Conservation (phyloP, 37 sponge, comb jelly and placozoan genomes). For the Beroe ovata region DNA sequence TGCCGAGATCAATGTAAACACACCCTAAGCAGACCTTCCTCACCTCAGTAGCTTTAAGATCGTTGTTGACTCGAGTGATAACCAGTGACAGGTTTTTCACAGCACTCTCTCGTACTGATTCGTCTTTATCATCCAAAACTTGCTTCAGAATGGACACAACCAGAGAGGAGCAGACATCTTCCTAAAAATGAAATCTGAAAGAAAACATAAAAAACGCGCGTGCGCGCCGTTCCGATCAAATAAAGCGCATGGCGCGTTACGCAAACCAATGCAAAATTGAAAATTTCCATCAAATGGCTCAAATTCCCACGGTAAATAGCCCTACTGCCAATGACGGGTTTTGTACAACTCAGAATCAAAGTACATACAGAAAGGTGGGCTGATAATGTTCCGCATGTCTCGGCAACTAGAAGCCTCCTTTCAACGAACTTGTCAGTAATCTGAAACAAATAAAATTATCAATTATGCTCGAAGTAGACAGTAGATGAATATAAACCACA, state of each 20-base stretch:
- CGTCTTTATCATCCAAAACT: constrained; percentile 57
- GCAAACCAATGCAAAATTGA: no score
- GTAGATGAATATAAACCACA: no score
- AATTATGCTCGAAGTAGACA: no score
- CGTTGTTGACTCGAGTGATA: constrained; percentile 9
- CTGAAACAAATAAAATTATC: constrained; percentile 39
- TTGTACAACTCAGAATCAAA: no score
- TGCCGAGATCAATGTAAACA: no score
- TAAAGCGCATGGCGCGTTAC: neutral
- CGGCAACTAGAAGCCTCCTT: constrained; percentile 25
- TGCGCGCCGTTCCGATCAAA: neutral
- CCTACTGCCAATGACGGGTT: no score
- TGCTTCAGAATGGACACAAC: constrained; percentile 40
- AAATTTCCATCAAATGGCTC: no score
- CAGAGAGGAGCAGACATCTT: constrained; percentile 38
- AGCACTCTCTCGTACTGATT: constrained; percentile 34
- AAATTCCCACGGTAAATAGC: no score
- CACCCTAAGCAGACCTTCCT: no score
- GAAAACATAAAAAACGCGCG: neutral
- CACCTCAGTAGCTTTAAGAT: constrained; percentile 23
- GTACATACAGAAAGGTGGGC: constrained; percentile 51
- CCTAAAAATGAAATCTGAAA: neutral
- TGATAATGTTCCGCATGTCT: constrained; percentile 43
- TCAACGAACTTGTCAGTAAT: constrained; percentile 64
- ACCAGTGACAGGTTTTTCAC: constrained; percentile 14